Evolutionary conservation across 2,797 vertebrate genomes (phyloP).

Genomic region (Varecia variegata): DNA sequence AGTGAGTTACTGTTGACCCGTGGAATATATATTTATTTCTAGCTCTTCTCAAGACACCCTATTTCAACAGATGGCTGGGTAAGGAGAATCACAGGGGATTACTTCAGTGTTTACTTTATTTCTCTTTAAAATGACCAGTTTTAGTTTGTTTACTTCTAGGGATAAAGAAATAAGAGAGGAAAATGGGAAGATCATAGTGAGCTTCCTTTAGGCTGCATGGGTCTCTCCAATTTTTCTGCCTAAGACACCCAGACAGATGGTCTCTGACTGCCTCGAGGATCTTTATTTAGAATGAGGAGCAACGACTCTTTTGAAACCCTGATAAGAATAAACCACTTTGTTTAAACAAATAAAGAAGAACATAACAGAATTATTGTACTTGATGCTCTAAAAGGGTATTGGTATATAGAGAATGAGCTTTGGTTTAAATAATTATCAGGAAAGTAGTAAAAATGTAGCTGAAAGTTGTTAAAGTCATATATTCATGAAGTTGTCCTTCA

Average conservation of each 20-base stretch:
- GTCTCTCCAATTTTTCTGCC: background rate
- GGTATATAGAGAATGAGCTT: background rate
- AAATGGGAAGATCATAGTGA: background rate
- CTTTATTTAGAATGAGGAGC: background rate
- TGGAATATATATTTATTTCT: background rate
- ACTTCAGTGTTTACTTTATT: background rate
- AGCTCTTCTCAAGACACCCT: background rate
- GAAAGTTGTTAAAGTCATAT: background rate
- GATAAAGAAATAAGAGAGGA: background rate
- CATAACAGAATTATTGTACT: background rate
- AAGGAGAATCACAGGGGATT: background rate
- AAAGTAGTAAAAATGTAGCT: background rate
- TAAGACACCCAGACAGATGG: background rate
- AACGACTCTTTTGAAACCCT: background rate
- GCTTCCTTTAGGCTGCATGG: background rate
- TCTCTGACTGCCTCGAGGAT: background rate
- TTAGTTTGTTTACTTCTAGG: background rate
- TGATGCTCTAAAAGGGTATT: background rate
- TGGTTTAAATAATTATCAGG: background rate
- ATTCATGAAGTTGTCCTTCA: background rate
- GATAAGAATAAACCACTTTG: background rate
- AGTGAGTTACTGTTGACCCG: background rate
- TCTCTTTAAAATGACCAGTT: conserved; percentile 8
- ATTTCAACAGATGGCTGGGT: background rate
- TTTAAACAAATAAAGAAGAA: background rate